phyloP scores from a whole-genome alignment of 2,797 vertebrate genomes.

The Sebastes diploproa region DNA sequence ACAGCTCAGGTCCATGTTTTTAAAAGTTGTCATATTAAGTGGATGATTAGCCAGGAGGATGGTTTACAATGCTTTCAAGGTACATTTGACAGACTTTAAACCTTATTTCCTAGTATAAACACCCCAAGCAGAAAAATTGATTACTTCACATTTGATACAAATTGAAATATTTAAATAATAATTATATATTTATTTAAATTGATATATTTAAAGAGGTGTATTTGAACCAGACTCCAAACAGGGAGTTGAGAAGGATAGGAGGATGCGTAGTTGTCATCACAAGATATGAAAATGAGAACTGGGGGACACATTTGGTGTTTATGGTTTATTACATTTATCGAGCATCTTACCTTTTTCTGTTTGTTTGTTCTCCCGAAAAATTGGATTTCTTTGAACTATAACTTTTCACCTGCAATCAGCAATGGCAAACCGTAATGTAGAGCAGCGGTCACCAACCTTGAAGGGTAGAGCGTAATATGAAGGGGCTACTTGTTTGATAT shows the following conservation, averaged over 20 bases:
- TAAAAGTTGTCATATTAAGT: background rate
- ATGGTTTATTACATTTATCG: background rate
- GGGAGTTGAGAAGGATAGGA: background rate
- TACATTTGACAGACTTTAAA: background rate
- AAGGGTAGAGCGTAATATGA: background rate
- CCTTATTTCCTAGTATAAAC: background rate
- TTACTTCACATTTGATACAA: background rate
- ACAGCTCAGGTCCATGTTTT: no score
- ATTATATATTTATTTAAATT: no score
- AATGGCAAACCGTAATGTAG: background rate
- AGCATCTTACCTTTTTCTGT: background rate
- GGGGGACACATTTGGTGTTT: background rate
- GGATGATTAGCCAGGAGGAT: background rate
- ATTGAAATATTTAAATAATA: background rate
- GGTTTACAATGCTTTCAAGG: background rate
- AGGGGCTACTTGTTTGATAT: background rate
- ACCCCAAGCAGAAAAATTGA: background rate
- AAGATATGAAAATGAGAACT: background rate
- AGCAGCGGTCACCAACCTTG: background rate
- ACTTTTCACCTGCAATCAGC: background rate
- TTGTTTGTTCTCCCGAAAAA: background rate
- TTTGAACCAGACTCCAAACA: background rate
- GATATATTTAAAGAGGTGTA: background rate
- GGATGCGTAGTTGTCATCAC: background rate
- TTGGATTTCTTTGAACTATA: background rate